Evolutionary conservation across 2,888 invertebrate genomes (phyloP).

Genomic region (Euplexia lucipara): DNA sequence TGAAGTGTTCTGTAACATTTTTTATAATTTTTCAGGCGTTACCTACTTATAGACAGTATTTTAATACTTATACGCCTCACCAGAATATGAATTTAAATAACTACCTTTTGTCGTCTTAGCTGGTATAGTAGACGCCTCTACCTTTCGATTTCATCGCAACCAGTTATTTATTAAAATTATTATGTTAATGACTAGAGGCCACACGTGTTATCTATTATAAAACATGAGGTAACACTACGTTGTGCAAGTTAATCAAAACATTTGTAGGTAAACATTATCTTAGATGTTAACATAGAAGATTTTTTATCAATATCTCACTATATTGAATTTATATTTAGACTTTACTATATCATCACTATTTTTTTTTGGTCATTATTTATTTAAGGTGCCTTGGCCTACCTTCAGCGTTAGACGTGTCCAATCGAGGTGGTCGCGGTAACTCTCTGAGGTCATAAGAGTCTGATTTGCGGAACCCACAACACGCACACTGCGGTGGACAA

Average conservation of each 20-base stretch:
- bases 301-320: constrained; percentile 35
- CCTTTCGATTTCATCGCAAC: neutral
- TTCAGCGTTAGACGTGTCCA: constrained; percentile 78
- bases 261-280: constrained; percentile 44
- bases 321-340: constrained; percentile 38
- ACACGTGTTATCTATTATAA: constrained; percentile 52
- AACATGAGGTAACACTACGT: constrained; percentile 54
- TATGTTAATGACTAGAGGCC: constrained; percentile 17
- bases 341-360: constrained; percentile 40
- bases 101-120: constrained; percentile 23
- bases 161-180: constrained; percentile 13
- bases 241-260: constrained; percentile 32
- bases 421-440: constrained; percentile 81
- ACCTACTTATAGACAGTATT: too few species aligned
- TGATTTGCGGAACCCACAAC: constrained; percentile 72
- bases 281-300: constrained; percentile 30
- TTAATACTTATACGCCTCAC: too few species aligned
- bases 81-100: too few species aligned
- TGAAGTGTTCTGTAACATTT: neutral
- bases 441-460: constrained; percentile 84
- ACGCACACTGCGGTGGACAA: constrained; percentile 74
- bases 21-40: neutral
- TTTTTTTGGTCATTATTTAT: constrained; percentile 33
- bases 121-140: constrained; percentile 15
- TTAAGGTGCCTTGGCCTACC: constrained; percentile 63